Evolutionary conservation across 2,888 invertebrate species (phyloP).

Genomic region (Zele albiditarsus): DNA sequence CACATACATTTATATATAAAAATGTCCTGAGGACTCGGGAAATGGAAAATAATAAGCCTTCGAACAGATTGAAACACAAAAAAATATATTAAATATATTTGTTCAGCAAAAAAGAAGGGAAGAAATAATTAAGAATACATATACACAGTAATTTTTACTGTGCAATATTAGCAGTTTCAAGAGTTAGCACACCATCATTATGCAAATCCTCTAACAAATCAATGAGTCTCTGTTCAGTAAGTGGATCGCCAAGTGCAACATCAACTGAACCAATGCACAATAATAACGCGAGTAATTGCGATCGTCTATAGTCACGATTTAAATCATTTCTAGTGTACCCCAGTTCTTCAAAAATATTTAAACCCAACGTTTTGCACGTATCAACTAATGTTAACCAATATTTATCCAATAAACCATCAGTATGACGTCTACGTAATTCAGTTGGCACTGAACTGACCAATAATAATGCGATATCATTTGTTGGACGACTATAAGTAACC

Average conservation of each 20-base stretch:
- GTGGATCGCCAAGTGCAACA: constrained; percentile 84
- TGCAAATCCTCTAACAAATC: constrained; percentile 84
- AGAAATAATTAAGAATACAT: neutral
- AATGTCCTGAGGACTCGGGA: neutral
- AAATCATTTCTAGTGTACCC: constrained; percentile 75
- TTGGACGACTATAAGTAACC: constrained; percentile 85
- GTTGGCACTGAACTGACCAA: constrained; percentile 83
- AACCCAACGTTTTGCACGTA: constrained; percentile 77
- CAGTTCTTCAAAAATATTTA: constrained; percentile 76
- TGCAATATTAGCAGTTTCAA: constrained; percentile 65
- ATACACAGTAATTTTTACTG: constrained; percentile 15
- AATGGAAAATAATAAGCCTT: neutral
- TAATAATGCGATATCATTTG: constrained; percentile 85
- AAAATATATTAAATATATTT: constrained; percentile 2
- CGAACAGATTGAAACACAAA: neutral
- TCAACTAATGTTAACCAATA: constrained; percentile 81
- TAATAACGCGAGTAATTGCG: constrained; percentile 83
- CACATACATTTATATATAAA: neutral
- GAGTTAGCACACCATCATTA: constrained; percentile 79
- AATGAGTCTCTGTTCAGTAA: constrained; percentile 83
- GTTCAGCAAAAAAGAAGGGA: neutral
- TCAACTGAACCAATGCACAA: constrained; percentile 88
- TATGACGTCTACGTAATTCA: constrained; percentile 79
- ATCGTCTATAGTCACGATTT: constrained; percentile 77
- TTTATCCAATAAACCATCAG: constrained; percentile 79